Evolutionary conservation across 1,140 invertebrate species (phyloP).

Genomic region (Acyrthosiphon pisum): DNA sequence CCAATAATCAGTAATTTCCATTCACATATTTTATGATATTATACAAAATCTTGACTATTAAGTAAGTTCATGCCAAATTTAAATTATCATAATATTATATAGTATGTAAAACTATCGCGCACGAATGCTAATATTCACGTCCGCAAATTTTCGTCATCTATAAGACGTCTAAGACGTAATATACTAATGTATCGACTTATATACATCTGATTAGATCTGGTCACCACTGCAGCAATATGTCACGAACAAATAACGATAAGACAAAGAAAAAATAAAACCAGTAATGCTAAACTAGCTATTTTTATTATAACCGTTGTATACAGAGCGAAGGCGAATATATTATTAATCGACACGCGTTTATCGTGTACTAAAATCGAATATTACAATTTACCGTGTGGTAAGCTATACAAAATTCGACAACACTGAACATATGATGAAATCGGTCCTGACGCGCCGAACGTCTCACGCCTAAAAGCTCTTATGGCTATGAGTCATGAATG

Average conservation of each 20-base stretch:
- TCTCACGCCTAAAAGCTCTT: not conserved
- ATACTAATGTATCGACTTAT: not conserved
- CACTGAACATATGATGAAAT: not conserved
- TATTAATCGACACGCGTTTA: not conserved
- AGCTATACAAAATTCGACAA: not conserved
- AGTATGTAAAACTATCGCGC: not conserved
- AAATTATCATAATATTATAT: not conserved
- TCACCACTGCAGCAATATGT: not conserved
- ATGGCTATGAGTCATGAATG: not conserved
- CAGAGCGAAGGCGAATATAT: not conserved
- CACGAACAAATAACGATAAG: constrained; percentile 1
- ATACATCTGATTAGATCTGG: not conserved
- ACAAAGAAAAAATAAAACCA: not conserved
- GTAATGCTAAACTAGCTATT: not conserved
- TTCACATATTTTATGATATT: no score
- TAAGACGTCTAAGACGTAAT: not conserved
- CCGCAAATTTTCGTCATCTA: not conserved
- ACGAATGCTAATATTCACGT: not conserved
- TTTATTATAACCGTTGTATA: not conserved
- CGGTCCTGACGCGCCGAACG: no score
- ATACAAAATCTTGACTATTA: not conserved
- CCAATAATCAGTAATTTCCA: no score
- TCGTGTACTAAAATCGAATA: not conserved
- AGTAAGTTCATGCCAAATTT: not conserved
- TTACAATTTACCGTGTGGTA: not conserved